Evolutionary conservation across 2,888 invertebrate species (phyloP).

Genomic region (Anthrax anthrax): DNA sequence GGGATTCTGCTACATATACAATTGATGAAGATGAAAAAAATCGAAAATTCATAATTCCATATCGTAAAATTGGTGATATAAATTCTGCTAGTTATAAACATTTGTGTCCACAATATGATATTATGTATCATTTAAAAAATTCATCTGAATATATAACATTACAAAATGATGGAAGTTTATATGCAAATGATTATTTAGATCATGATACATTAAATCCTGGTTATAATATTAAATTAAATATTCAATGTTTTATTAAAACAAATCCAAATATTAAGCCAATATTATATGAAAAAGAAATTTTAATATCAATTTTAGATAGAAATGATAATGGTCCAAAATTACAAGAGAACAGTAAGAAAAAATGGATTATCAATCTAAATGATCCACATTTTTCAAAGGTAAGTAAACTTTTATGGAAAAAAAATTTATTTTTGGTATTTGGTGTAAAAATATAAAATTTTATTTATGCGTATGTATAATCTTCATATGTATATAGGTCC

Average conservation of each 20-base stretch:
- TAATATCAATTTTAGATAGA: slow-evolving; percentile 58
- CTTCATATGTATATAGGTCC: no score
- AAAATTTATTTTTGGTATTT: neutral
- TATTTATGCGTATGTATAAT: no score
- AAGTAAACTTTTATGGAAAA: no score
- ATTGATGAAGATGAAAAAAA: slow-evolving; percentile 21
- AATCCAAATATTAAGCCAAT: slow-evolving; percentile 10
- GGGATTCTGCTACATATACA: slow-evolving; percentile 24
- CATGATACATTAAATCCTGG: slow-evolving; percentile 35
- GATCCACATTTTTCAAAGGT: slow-evolving; percentile 30
- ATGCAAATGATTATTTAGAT: slow-evolving; percentile 33
- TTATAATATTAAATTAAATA: slow-evolving; percentile 24
- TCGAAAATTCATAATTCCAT: slow-evolving; percentile 7
- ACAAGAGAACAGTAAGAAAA: slow-evolving; percentile 30
- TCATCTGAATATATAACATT: slow-evolving; percentile 32
- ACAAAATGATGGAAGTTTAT: slow-evolving; percentile 27
- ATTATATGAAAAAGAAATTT: slow-evolving; percentile 22
- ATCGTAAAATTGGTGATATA: slow-evolving; percentile 29
- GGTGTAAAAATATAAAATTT: no score
- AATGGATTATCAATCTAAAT: slow-evolving; percentile 19
- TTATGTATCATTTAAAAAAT: slow-evolving; percentile 36
- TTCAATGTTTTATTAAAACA: slow-evolving; percentile 31
- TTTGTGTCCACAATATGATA: slow-evolving; percentile 37
- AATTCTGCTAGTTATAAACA: slow-evolving; percentile 33
- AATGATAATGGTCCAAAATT: slow-evolving; percentile 84